Evolutionary conservation across 2,888 invertebrate species (phyloP).

Genomic region (Serripes groenlandicus): DNA sequence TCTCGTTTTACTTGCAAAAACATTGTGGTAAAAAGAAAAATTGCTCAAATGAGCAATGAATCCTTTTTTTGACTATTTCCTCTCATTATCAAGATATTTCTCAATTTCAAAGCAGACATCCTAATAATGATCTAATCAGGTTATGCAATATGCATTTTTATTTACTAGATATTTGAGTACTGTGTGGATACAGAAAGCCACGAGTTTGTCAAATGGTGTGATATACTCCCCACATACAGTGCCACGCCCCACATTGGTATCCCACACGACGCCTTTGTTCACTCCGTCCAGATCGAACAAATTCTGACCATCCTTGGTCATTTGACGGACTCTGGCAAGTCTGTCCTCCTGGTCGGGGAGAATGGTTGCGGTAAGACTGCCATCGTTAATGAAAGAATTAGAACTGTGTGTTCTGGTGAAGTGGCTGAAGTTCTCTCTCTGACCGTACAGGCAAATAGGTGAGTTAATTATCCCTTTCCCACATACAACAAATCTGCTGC

Average conservation of each 20-base stretch:
- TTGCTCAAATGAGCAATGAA: too few relatives aligned
- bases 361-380: constrained; percentile 86
- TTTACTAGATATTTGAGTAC: constrained; percentile 86
- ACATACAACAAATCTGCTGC: too few relatives aligned
- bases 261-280: constrained; percentile 85
- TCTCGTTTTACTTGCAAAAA: too few relatives aligned
- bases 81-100: too few relatives aligned
- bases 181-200: constrained; percentile 84
- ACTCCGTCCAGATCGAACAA: constrained; percentile 80
- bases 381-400: constrained; percentile 84
- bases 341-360: constrained; percentile 85
- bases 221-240: constrained; percentile 84
- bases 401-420: constrained; percentile 86
- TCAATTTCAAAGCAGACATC: too few relatives aligned
- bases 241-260: constrained; percentile 83
- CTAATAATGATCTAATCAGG: too few relatives aligned
- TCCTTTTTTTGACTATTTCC: too few relatives aligned
- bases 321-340: constrained; percentile 83
- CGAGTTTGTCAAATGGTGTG: constrained; percentile 83
- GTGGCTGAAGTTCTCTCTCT: constrained; percentile 85
- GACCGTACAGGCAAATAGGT: constrained; percentile 84
- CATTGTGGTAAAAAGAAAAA: too few relatives aligned
- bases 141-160: too few relatives aligned
- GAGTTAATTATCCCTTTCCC: too few relatives aligned
- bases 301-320: constrained; percentile 80